Evolutionary conservation across 2,888 invertebrate genomes (phyloP).

Genomic region (Kuschelorhynchus macadamiae): DNA sequence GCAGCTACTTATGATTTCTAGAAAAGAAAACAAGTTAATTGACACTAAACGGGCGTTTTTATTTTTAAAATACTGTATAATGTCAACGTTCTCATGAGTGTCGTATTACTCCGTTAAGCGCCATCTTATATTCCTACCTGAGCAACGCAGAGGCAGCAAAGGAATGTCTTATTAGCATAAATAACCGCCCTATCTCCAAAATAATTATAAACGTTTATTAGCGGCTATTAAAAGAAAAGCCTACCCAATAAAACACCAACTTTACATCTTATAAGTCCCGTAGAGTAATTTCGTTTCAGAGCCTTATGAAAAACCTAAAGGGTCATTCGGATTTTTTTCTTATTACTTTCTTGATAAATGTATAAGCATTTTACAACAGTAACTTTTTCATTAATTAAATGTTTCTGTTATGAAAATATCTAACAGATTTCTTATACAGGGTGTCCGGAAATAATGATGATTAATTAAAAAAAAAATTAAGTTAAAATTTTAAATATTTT

Average conservation of each 20-base stretch:
- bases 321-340: not conserved
- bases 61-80: no score
- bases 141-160: constrained; percentile 19
- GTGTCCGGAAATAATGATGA: no score
- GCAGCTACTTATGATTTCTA: no score
- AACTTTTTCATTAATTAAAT: no score
- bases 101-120: constrained; percentile 25
- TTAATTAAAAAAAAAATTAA: no score
- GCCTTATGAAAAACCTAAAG: constrained; percentile 8
- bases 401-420: no score
- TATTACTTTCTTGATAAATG: not conserved
- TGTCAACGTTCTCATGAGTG: constrained; percentile 13
- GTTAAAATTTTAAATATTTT: no score
- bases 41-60: no score
- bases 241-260: constrained; percentile 48
- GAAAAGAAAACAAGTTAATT: no score
- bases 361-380: not conserved
- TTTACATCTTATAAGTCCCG: constrained; percentile 41
- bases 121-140: constrained; percentile 44
- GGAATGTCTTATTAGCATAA: constrained; percentile 48
- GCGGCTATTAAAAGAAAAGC: constrained; percentile 49
- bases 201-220: constrained; percentile 50
- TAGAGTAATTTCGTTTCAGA: constrained; percentile 20
- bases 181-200: constrained; percentile 48
- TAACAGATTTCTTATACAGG: no score